These are phyloP conservation scores for Odontothrips loti DNA, from an alignment of 2,888 invertebrate genomes.

Conservation along the genomic window DNA sequence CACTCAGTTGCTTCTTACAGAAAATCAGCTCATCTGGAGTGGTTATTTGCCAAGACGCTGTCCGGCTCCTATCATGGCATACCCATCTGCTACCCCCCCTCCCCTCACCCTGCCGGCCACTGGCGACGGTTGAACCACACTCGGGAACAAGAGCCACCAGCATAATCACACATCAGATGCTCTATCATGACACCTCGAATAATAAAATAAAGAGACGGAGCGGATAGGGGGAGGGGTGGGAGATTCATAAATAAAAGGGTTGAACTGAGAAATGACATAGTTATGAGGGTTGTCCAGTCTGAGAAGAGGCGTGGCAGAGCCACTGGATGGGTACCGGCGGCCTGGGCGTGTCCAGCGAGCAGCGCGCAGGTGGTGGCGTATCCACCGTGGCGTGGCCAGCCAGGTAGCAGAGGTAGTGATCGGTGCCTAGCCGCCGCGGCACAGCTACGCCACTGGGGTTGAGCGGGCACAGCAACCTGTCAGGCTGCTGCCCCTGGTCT, in stretches of 20 bases:
- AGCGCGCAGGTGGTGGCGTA: background rate
- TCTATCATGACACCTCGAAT: slow-evolving; percentile 26
- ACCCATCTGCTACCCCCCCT: background rate
- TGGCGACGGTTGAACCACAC: background rate
- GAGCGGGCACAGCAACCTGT: background rate
- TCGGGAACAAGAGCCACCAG: background rate
- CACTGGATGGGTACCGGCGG: background rate
- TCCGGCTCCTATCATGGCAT: no score
- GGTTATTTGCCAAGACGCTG: no score
- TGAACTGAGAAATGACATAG: slow-evolving; percentile 26
- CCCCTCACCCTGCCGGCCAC: background rate
- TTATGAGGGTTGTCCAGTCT: background rate
- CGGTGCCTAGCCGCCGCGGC: background rate
- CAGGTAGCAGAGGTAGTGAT: background rate
- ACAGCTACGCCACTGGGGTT: background rate
- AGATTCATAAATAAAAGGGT: slow-evolving; percentile 18
- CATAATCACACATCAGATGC: slow-evolving; percentile 9
- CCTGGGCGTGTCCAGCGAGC: background rate
- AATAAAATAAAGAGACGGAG: background rate
- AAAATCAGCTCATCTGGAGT: no score
- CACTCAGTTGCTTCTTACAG: no score
- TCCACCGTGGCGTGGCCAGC: background rate
- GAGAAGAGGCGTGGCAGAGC: background rate
- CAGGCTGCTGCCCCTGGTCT: background rate
- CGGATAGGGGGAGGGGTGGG: background rate